Percentiles rank a stretch among this genome's conserved stretches.
Evolutionary conservation across 2,797 vertebrate genomes (phyloP).

Genomic region (Hozukius guyotensis): DNA sequence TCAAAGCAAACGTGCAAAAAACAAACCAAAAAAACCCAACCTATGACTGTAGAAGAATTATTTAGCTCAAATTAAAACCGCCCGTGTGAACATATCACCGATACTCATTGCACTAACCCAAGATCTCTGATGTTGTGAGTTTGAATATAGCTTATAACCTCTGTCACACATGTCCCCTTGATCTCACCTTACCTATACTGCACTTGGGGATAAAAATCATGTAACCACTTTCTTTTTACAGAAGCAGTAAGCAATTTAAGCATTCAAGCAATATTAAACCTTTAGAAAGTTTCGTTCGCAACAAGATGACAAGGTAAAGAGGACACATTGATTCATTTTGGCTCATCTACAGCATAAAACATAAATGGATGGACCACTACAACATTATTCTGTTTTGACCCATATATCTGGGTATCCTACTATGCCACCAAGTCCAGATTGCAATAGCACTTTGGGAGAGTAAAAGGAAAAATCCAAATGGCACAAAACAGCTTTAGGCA

Average conservation of each 20-base stretch:
- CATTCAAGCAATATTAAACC: background rate
- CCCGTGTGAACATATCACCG: background rate
- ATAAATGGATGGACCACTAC: background rate
- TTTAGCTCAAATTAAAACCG: background rate
- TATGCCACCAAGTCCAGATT: background rate
- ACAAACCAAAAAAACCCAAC: background rate
- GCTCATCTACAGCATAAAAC: background rate
- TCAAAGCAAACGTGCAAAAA: background rate
- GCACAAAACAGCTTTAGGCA: background rate
- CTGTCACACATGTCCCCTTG: background rate
- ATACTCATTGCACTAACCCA: slow-evolving; percentile 1
- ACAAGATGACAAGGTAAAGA: background rate
- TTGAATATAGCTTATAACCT: background rate
- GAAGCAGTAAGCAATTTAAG: background rate
- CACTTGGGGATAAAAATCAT: background rate
- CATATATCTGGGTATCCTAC: background rate
- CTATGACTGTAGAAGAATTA: background rate
- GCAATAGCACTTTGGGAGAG: background rate
- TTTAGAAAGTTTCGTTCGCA: background rate
- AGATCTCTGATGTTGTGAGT: background rate
- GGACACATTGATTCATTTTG: background rate
- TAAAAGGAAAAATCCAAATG: background rate
- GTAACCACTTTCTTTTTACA: background rate
- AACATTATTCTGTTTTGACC: background rate
- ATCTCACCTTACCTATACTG: background rate